Conservation (phyloP, 2,888 invertebrate genomes). For the Rhagium mordax region DNA sequence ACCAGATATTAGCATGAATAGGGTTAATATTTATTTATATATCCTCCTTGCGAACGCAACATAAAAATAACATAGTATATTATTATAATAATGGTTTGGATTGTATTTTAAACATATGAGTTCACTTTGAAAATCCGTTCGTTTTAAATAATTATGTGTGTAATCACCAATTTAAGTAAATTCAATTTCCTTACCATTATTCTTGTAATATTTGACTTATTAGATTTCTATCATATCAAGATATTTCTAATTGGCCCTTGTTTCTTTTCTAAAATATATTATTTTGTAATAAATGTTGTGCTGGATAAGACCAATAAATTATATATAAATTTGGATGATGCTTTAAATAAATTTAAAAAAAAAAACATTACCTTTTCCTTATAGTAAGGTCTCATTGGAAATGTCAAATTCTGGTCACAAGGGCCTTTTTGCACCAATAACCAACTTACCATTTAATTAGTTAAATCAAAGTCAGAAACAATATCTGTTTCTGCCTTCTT, state of each 20-base stretch:
- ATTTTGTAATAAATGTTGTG: constrained; percentile 34
- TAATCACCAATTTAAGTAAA: neutral
- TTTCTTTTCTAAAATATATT: constrained; percentile 2
- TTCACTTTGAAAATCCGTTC: too few relatives aligned
- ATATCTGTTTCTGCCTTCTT: constrained; percentile 12
- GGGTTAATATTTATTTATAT: too few relatives aligned
- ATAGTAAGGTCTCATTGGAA: constrained; percentile 73
- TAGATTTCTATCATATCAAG: neutral
- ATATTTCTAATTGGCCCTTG: constrained; percentile 30
- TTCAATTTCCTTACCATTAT: neutral
- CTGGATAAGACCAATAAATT: constrained; percentile 59
- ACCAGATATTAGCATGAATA: too few relatives aligned
- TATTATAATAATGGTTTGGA: neutral
- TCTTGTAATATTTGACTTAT: neutral
- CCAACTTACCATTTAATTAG: constrained; percentile 11
- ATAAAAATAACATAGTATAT: too few relatives aligned
- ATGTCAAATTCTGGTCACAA: constrained; percentile 60
- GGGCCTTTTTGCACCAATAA: constrained; percentile 38
- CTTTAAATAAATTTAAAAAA: constrained; percentile 23
- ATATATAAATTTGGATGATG: constrained; percentile 46
- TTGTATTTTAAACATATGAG: neutral
- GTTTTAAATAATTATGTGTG: neutral
- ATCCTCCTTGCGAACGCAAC: too few relatives aligned
- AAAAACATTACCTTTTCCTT: constrained; percentile 67
- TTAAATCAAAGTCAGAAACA: constrained; percentile 1